A percentile compares a stretch with the other conserved stretches of the same genome.
phyloP scores from a whole-genome alignment of 2,113 vertebrate genomes.

The Hemiscyllium ocellatum region DNA sequence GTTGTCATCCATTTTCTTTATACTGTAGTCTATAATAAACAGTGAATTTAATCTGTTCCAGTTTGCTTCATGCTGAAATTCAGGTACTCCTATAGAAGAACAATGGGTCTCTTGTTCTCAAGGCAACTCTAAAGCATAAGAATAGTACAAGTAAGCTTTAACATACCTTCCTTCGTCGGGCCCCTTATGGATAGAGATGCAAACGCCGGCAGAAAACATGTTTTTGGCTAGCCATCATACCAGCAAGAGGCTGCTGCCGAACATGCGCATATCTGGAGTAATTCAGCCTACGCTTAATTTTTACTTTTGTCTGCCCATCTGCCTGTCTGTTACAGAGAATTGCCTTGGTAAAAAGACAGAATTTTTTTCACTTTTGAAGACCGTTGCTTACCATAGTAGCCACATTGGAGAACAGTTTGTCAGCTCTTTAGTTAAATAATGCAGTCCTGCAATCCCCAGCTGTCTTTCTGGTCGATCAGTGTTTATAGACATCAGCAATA shows the following conservation, averaged over 20 bases:
- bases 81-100: neutral
- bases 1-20: constrained; percentile 35
- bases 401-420: constrained; percentile 51
- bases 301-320: constrained; percentile 60
- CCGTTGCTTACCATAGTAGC: constrained; percentile 42
- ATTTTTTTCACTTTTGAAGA: constrained; percentile 38
- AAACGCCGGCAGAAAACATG: constrained; percentile 56
- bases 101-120: constrained; percentile 21
- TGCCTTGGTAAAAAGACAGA: constrained; percentile 50
- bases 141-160: constrained; percentile 40
- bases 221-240: constrained; percentile 67
- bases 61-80: neutral
- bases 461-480: constrained; percentile 55
- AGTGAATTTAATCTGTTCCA: constrained; percentile 22
- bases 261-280: constrained; percentile 60
- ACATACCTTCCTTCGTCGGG: constrained; percentile 69
- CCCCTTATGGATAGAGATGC: constrained; percentile 54
- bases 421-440: constrained; percentile 56
- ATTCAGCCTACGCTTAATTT: constrained; percentile 52
- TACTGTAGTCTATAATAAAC: neutral
- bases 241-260: constrained; percentile 57
- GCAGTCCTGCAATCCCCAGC: constrained; percentile 61
- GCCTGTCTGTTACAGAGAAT: constrained; percentile 51
- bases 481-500: constrained; percentile 43
- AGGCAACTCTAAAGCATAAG: constrained; percentile 23